phyloP scores from a whole-genome alignment of 2,888 invertebrate genomes.

The Plebejus anna region DNA sequence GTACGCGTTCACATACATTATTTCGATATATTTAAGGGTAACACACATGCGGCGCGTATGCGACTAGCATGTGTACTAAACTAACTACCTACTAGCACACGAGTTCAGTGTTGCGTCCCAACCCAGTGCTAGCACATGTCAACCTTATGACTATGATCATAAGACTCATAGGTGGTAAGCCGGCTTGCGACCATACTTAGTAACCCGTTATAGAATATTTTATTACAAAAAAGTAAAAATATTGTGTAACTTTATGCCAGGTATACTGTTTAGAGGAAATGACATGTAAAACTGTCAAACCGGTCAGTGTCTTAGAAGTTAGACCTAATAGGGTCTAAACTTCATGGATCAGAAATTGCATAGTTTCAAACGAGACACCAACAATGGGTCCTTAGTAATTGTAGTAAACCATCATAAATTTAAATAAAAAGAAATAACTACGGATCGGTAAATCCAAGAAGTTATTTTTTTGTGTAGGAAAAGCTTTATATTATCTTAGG shows the following conservation, averaged over 20 bases:
- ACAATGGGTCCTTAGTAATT: no score
- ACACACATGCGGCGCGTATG: background rate
- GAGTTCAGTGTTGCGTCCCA: background rate
- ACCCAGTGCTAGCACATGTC: background rate
- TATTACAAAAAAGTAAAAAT: conserved; percentile 9
- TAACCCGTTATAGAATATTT: conserved; percentile 6
- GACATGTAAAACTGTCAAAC: background rate
- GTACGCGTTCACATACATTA: background rate
- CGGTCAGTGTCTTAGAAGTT: background rate
- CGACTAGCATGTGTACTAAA: background rate
- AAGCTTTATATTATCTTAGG: no score
- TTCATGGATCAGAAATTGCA: background rate
- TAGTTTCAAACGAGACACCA: background rate
- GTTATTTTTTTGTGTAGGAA: no score
- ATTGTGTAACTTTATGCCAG: background rate
- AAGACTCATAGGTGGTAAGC: background rate
- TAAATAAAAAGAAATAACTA: no score
- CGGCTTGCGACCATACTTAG: background rate
- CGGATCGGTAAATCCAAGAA: no score
- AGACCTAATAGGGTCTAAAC: background rate
- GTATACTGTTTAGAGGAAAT: conserved; percentile 8
- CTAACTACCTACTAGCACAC: background rate
- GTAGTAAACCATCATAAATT: no score
- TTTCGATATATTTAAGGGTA: background rate
- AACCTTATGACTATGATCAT: background rate